phyloP scores from a whole-genome alignment of 2,113 vertebrate species.

The Sinosuthora webbiana region DNA sequence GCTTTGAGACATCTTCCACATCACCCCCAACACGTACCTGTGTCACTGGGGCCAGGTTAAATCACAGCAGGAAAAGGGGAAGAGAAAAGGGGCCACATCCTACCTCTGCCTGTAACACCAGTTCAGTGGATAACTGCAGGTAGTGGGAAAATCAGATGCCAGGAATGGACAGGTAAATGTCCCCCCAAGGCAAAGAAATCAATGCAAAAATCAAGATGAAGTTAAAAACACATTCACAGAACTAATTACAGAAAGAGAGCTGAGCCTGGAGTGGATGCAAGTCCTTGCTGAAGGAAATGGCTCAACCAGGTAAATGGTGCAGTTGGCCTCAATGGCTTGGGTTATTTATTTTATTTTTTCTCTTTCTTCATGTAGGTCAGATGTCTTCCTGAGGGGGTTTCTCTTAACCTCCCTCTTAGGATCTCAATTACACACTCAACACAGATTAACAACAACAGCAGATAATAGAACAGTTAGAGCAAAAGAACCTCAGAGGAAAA shows the following conservation, averaged over 20 bases:
- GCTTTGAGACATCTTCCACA: neutral
- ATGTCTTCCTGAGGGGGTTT: conserved; percentile 19
- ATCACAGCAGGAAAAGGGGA: neutral
- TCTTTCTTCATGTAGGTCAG: conserved; percentile 36
- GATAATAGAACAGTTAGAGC: conserved; percentile 43
- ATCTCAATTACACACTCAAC: conserved; percentile 54
- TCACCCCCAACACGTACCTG: accelerated
- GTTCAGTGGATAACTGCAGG: neutral
- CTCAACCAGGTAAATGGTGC: conserved; percentile 13
- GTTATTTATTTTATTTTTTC: conserved; percentile 30
- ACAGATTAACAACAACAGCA: conserved; percentile 53
- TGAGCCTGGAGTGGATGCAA: neutral
- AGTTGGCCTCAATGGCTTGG: conserved; percentile 33
- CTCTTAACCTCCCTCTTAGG: conserved; percentile 46
- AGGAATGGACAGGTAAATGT: neutral
- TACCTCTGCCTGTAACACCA: neutral
- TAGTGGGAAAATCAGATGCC: neutral
- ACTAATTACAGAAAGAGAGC: conserved; percentile 1
- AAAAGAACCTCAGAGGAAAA: conserved; percentile 41
- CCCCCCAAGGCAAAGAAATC: conserved; percentile 1
- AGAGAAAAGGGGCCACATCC: neutral
- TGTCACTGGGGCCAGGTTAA: neutral
- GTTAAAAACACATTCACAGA: neutral
- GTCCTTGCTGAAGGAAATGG: conserved; percentile 7
- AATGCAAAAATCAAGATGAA: neutral